Evolutionary conservation across 1,140 invertebrate species (phyloP), one percentile per base, ranked within the genome.

Genomic region (Anastrepha ludens): DNA sequence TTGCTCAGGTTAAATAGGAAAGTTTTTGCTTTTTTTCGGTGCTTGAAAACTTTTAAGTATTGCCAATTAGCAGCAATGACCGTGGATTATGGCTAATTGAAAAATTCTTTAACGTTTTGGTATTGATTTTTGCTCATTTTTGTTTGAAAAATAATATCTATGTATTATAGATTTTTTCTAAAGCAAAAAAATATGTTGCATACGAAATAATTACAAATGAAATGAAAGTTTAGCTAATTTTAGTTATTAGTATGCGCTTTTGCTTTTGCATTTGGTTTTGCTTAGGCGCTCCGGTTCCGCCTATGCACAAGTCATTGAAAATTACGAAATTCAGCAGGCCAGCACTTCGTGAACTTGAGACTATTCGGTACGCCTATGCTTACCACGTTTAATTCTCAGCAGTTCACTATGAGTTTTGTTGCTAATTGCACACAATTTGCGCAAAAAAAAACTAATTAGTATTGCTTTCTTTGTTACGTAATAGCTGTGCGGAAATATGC

Each of bases 31-130:
- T 55, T 55, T 55, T 74, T 47, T n/a, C n/a, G 17, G 44, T 20
- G 55, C 74, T 55, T 81, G 20, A 44, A 11, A 9, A 17, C 47
- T 20, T 81, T 58, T 55, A 55, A 81, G 20, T 81, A 81, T 81
- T 81, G 74, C 47, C 74, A 81, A 81, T 81, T 81, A 81, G 74
- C 47, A 29, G 50, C 74, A 81, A 81, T 55, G 47, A 20, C 74
- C 47, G 17, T 81, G 20, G 74, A 81, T 58, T 81, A 81, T 81
- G 17, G 74, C 74, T 55, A 81, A 81, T 81, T 81, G 74, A 58
- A 81, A 81, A 81, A 81, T 81, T 81, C 74, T 81, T 81, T 50
- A 81, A 50, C 41, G 20, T 29, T 81, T 81, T 29, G 20, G 60
- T 13, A 62, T n/a, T 62, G 13, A 17, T 62, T 62, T n/a, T 62